Percentiles rank a stretch among this genome's conserved stretches.
Evolutionary conservation across 2,113 vertebrate genomes (phyloP).

Genomic region (Sinocyclocheilus anshuiensis): DNA sequence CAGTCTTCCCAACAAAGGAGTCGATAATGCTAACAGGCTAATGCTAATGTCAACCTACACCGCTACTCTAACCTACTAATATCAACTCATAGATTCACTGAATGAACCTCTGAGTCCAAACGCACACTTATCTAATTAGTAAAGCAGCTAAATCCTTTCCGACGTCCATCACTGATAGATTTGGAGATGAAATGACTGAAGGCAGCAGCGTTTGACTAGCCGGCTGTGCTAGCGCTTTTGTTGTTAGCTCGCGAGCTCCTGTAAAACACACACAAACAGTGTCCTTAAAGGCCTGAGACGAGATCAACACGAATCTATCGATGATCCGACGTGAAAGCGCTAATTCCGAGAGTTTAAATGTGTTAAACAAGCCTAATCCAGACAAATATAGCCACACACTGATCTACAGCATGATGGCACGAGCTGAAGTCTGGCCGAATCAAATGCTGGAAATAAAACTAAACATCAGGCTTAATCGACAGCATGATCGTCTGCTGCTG

Average conservation of each 20-base stretch:
- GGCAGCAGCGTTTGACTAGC: neutral
- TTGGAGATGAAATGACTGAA: neutral
- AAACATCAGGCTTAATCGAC: neutral
- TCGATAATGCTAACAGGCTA: constrained; percentile 25
- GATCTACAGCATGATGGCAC: neutral
- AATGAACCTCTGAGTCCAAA: neutral
- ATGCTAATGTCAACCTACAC: constrained; percentile 27
- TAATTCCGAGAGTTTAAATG: constrained; percentile 16
- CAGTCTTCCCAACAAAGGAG: constrained; percentile 27
- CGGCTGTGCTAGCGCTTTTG: constrained; percentile 22
- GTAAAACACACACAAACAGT: neutral
- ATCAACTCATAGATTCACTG: neutral
- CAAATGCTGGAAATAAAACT: neutral
- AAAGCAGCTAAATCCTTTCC: neutral
- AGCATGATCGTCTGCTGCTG: neutral
- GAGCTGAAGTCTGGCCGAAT: neutral
- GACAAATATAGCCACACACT: constrained; percentile 1
- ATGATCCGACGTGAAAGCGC: constrained; percentile 20
- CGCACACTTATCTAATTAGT: neutral
- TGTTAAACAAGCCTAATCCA: constrained; percentile 12
- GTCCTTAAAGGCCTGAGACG: neutral
- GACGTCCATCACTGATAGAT: neutral
- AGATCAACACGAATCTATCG: constrained; percentile 16
- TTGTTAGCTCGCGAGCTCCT: constrained; percentile 6
- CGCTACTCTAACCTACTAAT: neutral